Base-by-base conservation (phyloP, 2,113 vertebrate genomes). In the Brachyistius frenatus region DNA sequence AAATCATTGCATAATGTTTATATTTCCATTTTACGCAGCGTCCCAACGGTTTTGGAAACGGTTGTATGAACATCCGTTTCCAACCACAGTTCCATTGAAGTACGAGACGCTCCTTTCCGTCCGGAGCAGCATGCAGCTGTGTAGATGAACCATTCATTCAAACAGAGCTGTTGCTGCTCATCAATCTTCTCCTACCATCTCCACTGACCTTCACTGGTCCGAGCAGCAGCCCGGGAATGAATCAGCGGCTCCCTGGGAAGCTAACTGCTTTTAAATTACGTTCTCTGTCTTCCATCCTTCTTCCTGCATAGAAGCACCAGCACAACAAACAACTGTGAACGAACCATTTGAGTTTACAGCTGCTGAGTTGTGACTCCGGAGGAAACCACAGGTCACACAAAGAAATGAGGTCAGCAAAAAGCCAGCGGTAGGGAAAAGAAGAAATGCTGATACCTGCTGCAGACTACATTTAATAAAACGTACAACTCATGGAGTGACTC, bases 141-240 rank as follows among this genome's bases (percentile, higher is more conserved):
- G n/a, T 46, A 4, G 39, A 57, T 62, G 54, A 37, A 16, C n/a
- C 7, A 62, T 56, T 56, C 9, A 81, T 68, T 62, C 32, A 70
- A 67, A 66, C 66, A 64, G 55, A 66, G 52, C 61, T 50, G 23
- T 23, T 23, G 56, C 75, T 60, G 60, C 55, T 80, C 73, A 81
- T 88, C 86, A 33, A 76, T 84, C 77, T 76, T 73, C 80, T 60
- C 70, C 47, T n/a, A 35, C 46, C 66, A 77, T 50, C 76, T 71
- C 50, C 57, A 41, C 1, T 65, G 80, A 70, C 86, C 80, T 83
- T 86, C 61, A 57, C 52, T 55, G 63, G 7, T 36, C 60, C 39
- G 66, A 35, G 30, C 69, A 39, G 39, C 57, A 60, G 46, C n/a
- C 55, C 2, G n/a, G 53, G 47, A 50, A 83, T 72, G 52, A 60